Percentiles rank a stretch among this genome's conserved stretches.
Evolutionary conservation across 2,888 invertebrate genomes (phyloP).

Genomic region (Lepidonotus clava): DNA sequence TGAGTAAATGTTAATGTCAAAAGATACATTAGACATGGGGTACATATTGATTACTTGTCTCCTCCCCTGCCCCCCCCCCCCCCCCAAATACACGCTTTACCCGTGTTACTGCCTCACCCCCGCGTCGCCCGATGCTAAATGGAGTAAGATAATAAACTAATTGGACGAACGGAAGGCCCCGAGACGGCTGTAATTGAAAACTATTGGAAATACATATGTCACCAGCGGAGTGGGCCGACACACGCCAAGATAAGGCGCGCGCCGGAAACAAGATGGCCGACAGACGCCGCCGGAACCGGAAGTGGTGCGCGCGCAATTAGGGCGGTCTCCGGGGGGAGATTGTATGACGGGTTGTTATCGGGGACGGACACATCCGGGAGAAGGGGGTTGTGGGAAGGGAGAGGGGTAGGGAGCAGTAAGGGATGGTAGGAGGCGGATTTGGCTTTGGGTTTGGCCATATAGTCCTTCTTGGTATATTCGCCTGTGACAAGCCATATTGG

Average conservation of each 20-base stretch:
- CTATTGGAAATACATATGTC: slow-evolving; percentile 57
- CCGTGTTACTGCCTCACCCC: background rate
- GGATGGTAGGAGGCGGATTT: too few relatives aligned
- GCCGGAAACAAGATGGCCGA: slow-evolving; percentile 28
- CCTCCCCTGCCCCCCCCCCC: too few relatives aligned
- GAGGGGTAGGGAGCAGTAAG: too few relatives aligned
- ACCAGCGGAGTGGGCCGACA: background rate
- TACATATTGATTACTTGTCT: too few relatives aligned
- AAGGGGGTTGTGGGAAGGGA: background rate
- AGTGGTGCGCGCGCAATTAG: slow-evolving; percentile 35
- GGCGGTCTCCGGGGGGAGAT: background rate
- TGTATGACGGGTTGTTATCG: slow-evolving; percentile 41
- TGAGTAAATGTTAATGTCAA: too few relatives aligned
- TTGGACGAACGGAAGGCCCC: background rate
- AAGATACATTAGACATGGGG: too few relatives aligned
- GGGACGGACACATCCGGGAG: background rate
- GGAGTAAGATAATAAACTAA: slow-evolving; percentile 49
- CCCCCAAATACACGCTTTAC: background rate
- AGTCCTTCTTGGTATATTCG: too few relatives aligned
- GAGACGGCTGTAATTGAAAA: slow-evolving; percentile 52
- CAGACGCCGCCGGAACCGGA: background rate
- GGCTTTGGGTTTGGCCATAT: too few relatives aligned
- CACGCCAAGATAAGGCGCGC: slow-evolving; percentile 31
- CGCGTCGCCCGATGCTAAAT: background rate
- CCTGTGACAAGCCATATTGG: too few relatives aligned